Evolutionary conservation across 2,797 vertebrate species (phyloP), one percentile per base, ranked within the genome.

Genomic region (Gobio occitaniae): DNA sequence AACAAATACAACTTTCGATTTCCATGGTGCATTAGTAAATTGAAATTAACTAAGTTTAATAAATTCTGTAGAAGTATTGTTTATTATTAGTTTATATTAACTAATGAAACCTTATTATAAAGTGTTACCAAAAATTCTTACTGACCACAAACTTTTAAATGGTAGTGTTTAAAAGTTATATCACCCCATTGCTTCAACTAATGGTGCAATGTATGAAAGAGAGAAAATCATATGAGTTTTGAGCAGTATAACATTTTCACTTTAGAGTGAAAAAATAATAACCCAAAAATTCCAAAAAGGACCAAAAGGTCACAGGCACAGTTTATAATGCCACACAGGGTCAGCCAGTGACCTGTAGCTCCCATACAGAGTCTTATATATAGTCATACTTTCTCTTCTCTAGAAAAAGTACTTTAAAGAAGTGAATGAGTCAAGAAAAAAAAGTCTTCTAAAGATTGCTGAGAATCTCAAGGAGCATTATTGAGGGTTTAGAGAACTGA

Each of bases 381-480:
- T 9, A 41, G 44, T 38, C 29, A 66, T 66, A 83, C 44, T 41
- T 83, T 25, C 71, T 68, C 32, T 66, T 41, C 61, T 83, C 59
- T 6, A 29, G 29, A 50, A 63, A 74, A 74, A 5, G 36, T n/a
- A n/a, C 61, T 77, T 68, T 77, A 11, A 66, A 76, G 48, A 75
- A 66, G 19, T 32, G 36, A 78, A 32, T 29, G 54, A 74, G 70
- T 63, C 65, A 77, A 48, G 56, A 68, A 29, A 29, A 25, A 68
- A 76, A 59, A 41, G 52, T 72, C 3, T 75, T 69, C 59, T 9
- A 69, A 63, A 13, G 47, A 15, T 63, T 68, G 48, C 47, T 41
- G 72, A 84, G 48, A 77, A 78, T 59, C 82, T 78, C 74, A 70
- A 76, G 82, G 8, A 66, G 71, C 47, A 75, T 83, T 75, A 59